Percentiles rank a stretch among this genome's conserved stretches.
Conservation (phyloP, 2,888 invertebrate species). For the Thelaira solivaga region DNA sequence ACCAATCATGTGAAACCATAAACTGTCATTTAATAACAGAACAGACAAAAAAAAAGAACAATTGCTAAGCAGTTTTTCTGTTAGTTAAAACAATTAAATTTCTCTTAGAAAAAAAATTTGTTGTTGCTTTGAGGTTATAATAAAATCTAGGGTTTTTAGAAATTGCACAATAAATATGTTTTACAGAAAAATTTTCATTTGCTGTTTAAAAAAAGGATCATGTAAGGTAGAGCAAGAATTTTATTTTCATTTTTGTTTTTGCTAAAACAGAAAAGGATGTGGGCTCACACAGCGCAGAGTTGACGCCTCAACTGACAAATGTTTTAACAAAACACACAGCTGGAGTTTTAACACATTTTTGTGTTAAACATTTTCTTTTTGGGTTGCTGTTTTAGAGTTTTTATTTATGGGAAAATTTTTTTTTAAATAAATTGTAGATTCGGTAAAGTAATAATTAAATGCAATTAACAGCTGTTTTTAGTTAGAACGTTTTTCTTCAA, state of each 20-base stretch:
- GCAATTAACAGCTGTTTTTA: constrained; percentile 13
- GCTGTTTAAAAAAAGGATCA: constrained; percentile 11
- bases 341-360: constrained; percentile 63
- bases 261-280: constrained; percentile 55
- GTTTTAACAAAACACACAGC: constrained; percentile 64
- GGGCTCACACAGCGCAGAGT: constrained; percentile 53
- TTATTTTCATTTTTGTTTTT: too few relatives aligned
- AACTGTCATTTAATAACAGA: constrained; percentile 1
- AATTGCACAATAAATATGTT: neutral
- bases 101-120: neutral
- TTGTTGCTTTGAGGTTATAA: constrained; percentile 31
- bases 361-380: constrained; percentile 15
- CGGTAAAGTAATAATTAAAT: constrained; percentile 8
- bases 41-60: constrained; percentile 3
- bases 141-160: too few relatives aligned
- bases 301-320: constrained; percentile 62
- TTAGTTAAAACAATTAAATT: neutral
- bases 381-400: neutral
- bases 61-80: constrained; percentile 1
- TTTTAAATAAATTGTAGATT: neutral
- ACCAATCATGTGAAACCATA: constrained; percentile 45
- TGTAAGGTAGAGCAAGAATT: too few relatives aligned
- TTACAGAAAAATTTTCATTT: neutral
- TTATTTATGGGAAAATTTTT: neutral
- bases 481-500: neutral